phyloP scores from a whole-genome alignment of 2,888 invertebrate species.

The Heliconius erato region DNA sequence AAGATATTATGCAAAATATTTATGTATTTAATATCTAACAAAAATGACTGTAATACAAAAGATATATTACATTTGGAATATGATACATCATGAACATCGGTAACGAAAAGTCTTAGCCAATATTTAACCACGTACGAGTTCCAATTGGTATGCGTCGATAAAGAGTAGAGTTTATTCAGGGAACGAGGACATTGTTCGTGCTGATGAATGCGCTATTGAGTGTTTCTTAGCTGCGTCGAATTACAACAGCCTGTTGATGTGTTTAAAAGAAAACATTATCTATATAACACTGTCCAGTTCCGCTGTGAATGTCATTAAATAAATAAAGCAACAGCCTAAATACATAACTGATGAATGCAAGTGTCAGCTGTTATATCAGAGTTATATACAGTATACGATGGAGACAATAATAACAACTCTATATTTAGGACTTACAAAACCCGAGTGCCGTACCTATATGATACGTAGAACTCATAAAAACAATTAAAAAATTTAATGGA shows the following conservation, averaged over 20 bases:
- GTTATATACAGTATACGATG: background rate
- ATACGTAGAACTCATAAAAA: too few species aligned
- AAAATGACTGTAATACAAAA: background rate
- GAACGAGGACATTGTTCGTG: slow-evolving; percentile 23
- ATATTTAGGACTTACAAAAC: background rate
- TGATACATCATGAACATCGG: background rate
- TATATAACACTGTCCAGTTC: background rate
- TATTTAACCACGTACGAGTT: background rate
- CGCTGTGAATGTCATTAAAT: background rate
- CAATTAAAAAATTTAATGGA: background rate
- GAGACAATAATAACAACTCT: background rate
- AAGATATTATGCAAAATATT: background rate
- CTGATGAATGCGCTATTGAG: slow-evolving; percentile 21
- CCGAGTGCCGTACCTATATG: background rate
- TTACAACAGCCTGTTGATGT: slow-evolving; percentile 8
- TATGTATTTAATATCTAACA: background rate
- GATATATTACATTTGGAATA: background rate
- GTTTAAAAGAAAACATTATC: slow-evolving; percentile 4
- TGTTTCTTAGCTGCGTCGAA: slow-evolving; percentile 14
- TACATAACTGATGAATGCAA: background rate
- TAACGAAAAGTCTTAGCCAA: background rate
- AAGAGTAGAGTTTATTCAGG: slow-evolving; percentile 6
- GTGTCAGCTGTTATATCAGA: background rate
- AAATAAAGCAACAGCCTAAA: background rate
- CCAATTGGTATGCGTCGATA: slow-evolving; percentile 22